Base-by-base conservation (phyloP, 2,888 invertebrate species). In the Polydrusus tereticollis region DNA sequence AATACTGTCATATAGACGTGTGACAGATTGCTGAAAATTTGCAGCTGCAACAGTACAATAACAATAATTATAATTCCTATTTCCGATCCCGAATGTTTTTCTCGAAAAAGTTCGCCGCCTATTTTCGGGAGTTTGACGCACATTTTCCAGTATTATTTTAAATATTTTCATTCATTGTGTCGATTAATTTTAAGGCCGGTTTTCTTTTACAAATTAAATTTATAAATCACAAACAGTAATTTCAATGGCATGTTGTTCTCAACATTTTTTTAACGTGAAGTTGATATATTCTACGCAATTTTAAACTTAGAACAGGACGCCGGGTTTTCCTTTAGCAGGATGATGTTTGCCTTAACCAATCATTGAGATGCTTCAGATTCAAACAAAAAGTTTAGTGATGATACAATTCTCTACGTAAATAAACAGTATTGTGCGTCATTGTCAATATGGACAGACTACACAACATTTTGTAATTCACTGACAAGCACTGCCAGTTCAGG, bases 191-290 rank as follows among this genome's bases (percentile, higher is more conserved):
- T 1, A 7, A 1, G 8, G 8, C 8, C 2, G 20, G 10, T 47
- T n/a, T 23, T 47, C 23, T 45, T 45, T 47, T 23, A 47, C 21
- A n/a, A 47, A 1, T n/a, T 5, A 23, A 23, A 47, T 20, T 4
- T 23, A 23, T 47, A 23, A 23, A 47, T 47, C 23, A 6, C 10
- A 12, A 47, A 12, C n/a, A 47, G 3, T 47, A 21, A 47, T 47
- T 21, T 23, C n/a, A 47, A 21, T 47, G 47, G 47, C n/a, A 47
- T 47, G 47, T 45, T 47, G 47, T 23, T 47, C n/a, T 23, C 21
- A 21, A n/a, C n/a, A 23, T 47, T 47, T n/a, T n/a, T 47, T 21
- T 47, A 47, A 47, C 10, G 20, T 7, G 20, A 47, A n/a, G 21
- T 23, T 47, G 47, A 47, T 47, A 23, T 23, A 47, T 21, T 47